Evolutionary conservation across 2,888 invertebrate species (phyloP), one percentile per base, ranked within the genome.

Genomic region (Cantharis nigra): DNA sequence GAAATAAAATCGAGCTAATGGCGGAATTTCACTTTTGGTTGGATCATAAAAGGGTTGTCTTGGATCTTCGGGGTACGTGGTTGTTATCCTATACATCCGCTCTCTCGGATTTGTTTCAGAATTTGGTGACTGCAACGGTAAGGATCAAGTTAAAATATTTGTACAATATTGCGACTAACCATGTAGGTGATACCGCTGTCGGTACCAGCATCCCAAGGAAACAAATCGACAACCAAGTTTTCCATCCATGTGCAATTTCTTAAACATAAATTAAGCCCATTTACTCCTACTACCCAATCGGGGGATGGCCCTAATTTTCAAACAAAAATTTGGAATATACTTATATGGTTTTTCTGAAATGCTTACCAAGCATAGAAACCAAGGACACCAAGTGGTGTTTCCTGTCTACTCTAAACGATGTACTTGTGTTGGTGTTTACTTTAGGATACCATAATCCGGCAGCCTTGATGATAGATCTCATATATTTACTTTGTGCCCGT

Each of bases 211-310:
- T 99, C 99, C 90, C 96, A 98, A 0, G 98, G 98, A 86, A 92
- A 95, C 30, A 99, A 90, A 89, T 98, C 97, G 64, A 98, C 90
- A 63, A 93, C 92, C 84, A 95, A 90, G 76, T 93, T 91, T 82
- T 95, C 94, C n/a, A 93, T 91, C 99, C 99, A 99, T 0, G 96
- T 92, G 87, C 99, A 98, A 89, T 98, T 96, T 78, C 91, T 89
- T 77, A 93, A 91, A 86, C 99, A 99, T 9, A 99, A 91, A 85
- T 98, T 95, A 74, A 98, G 89, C 0, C 95, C 94, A 76, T 92
- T 96, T 33, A 99, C 93, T 0, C 99, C 99, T 65, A 98, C 96
- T 83, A 98, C 95, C 99, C 99, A 99, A 90, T 99, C 99, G 0
- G 99, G 99, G 11, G 98, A 97, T 0, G 99, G 99, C 0, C 97